Percentiles rank a stretch among this genome's conserved stretches.
phyloP scores from a whole-genome alignment of 2,888 invertebrate genomes.

The Megastigmus dorsalis region DNA sequence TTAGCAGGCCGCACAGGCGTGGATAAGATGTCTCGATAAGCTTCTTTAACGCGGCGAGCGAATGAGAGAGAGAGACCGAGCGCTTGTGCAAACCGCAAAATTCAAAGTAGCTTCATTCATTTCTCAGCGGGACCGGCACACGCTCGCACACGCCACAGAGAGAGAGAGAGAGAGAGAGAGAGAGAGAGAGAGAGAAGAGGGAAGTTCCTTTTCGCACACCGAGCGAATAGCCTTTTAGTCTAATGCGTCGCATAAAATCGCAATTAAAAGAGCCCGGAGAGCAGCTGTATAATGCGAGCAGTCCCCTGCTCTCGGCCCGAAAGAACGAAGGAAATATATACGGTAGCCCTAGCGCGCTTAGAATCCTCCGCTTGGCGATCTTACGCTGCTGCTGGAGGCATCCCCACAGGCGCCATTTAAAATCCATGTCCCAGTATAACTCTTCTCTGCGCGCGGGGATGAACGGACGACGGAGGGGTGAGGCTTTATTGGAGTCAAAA shows the following conservation, averaged over 20 bases:
- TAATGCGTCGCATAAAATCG: constrained; percentile 66
- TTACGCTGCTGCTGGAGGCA: constrained; percentile 13
- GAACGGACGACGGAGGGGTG: background rate
- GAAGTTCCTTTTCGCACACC: constrained; percentile 23
- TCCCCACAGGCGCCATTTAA: constrained; percentile 55
- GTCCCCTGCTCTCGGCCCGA: background rate
- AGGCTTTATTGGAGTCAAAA: constrained; percentile 58
- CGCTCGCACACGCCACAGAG: too few species aligned
- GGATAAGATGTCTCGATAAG: constrained; percentile 55
- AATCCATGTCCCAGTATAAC: constrained; percentile 58
- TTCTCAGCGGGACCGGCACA: constrained; percentile 14
- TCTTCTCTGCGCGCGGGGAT: constrained; percentile 43
- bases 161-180: background rate
- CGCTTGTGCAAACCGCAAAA: constrained; percentile 43
- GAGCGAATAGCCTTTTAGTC: constrained; percentile 65
- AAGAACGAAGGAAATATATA: constrained; percentile 26
- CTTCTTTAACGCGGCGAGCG: constrained; percentile 32
- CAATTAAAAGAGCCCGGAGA: constrained; percentile 60
- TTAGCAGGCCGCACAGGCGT: constrained; percentile 32
- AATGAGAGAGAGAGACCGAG: too few species aligned
- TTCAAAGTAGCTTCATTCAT: constrained; percentile 53
- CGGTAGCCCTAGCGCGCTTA: constrained; percentile 28
- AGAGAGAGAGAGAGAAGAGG: constrained; percentile 7
- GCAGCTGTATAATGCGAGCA: constrained; percentile 46
- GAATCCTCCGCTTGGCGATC: constrained; percentile 28